These are phyloP conservation scores for Hydropotes inermis DNA, from an alignment of 2,113 vertebrate species.

Conservation along the genomic window DNA sequence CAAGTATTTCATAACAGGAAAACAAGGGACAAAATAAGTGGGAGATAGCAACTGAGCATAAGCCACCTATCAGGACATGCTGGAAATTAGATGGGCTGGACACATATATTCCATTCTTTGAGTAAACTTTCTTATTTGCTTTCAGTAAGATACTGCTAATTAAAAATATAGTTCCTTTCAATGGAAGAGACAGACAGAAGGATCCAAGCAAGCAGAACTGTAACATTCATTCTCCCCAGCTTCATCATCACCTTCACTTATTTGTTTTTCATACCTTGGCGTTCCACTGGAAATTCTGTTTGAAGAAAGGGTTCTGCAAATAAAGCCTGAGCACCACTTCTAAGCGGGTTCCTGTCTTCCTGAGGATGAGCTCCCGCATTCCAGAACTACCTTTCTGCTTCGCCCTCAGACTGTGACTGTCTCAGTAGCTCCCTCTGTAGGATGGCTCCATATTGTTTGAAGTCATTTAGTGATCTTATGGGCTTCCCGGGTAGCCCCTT, in stretches of 20 bases:
- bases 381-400: not conserved
- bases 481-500: not conserved
- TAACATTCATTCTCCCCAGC: not conserved
- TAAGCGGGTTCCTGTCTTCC: not conserved
- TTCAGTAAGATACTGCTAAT: not conserved
- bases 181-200: not conserved
- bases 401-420: not conserved
- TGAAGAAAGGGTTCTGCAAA: not conserved
- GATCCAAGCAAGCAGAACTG: not conserved
- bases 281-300: not conserved
- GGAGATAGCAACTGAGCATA: not conserved
- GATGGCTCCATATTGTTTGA: not conserved
- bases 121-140: conserved; percentile 16
- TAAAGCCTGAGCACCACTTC: not conserved
- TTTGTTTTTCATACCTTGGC: not conserved
- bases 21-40: not conserved
- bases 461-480: not conserved
- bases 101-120: not conserved
- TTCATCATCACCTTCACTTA: not conserved
- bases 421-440: not conserved
- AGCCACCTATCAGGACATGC: not conserved
- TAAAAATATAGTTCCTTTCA: not conserved
- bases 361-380: not conserved
- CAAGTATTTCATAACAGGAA: conserved; percentile 21
- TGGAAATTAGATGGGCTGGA: not conserved